Evolutionary conservation across 1,140 invertebrate species (phyloP).

Genomic region (Dendroctonus valens): DNA sequence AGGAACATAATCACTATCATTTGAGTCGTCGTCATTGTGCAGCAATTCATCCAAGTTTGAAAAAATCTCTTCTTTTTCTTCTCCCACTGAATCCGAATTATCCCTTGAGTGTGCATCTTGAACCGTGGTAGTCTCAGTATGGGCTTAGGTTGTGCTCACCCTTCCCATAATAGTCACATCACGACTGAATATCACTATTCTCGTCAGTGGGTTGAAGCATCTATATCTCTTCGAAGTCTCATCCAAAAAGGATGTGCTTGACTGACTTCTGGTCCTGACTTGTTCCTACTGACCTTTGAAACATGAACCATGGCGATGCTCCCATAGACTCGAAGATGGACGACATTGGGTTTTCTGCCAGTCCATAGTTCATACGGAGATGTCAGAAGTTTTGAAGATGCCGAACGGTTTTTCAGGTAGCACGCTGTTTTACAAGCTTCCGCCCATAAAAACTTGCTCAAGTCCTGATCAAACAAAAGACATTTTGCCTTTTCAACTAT

Average conservation of each 20-base stretch:
- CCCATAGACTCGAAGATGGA: conserved; percentile 43
- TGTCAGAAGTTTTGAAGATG: conserved; percentile 22
- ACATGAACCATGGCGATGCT: conserved; percentile 44
- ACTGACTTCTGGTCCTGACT: conserved; percentile 35
- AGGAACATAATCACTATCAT: conserved; percentile 4
- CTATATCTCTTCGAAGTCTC: conserved; percentile 33
- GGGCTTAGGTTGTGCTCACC: no score
- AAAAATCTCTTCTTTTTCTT: neutral
- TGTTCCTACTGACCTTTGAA: no score
- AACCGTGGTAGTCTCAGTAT: no score
- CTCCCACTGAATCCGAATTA: neutral
- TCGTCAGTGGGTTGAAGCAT: conserved; percentile 37
- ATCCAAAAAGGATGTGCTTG: conserved; percentile 38
- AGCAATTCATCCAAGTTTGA: no score
- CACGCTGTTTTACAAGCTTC: conserved; percentile 51
- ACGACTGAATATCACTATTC: neutral
- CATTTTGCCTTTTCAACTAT: conserved; percentile 48
- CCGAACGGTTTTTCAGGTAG: conserved; percentile 51
- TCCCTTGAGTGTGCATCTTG: no score
- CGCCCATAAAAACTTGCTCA: conserved; percentile 48
- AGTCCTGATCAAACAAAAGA: conserved; percentile 45
- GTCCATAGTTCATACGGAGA: conserved; percentile 40
- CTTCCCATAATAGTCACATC: neutral
- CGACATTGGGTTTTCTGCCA: conserved; percentile 40
- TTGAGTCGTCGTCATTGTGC: neutral